Evolutionary conservation across 2,113 vertebrate species (phyloP).

Genomic region (Rhabdornis inornatus): DNA sequence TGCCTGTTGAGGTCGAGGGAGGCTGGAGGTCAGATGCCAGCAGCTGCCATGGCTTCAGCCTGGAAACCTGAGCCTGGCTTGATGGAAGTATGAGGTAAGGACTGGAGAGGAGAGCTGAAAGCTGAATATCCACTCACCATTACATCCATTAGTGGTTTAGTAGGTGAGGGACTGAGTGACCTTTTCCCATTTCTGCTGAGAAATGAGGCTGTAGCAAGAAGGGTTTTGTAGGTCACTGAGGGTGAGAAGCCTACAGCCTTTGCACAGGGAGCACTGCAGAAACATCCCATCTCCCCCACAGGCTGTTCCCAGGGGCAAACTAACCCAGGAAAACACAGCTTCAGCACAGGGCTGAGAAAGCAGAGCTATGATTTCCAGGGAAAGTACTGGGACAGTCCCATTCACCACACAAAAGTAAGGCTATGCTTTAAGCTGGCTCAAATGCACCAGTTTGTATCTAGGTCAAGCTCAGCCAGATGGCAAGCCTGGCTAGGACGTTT

Average conservation of each 20-base stretch:
- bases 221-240: neutral
- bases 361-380: neutral
- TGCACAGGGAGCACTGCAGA: neutral
- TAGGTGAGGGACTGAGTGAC: neutral
- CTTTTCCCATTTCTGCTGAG: neutral
- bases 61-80: constrained; percentile 16
- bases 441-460: neutral
- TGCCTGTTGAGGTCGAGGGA: neutral
- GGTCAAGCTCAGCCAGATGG: constrained; percentile 39
- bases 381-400: neutral
- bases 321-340: neutral
- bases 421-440: neutral
- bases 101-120: neutral
- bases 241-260: neutral
- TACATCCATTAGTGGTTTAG: constrained; percentile 5
- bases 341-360: neutral
- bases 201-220: neutral
- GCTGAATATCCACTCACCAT: neutral
- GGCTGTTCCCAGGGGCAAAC: fast-evolving
- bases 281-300: neutral
- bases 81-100: neutral
- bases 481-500: neutral
- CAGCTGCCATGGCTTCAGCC: constrained; percentile 2
- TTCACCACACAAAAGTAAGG: neutral
- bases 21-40: neutral